Conservation (phyloP, 2,797 vertebrate species). For the Sandelia bainsii region DNA sequence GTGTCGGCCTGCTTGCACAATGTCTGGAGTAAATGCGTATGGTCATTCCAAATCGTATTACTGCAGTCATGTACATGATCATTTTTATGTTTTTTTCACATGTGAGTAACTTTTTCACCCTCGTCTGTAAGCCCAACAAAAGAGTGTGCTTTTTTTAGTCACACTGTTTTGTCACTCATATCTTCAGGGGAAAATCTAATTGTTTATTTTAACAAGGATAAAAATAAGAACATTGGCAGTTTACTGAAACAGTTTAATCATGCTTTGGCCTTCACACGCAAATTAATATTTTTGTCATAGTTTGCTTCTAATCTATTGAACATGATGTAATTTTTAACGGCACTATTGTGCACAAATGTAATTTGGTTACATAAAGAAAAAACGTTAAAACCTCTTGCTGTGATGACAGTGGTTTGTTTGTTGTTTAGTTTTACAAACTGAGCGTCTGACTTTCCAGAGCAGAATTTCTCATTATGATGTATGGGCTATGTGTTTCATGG, state of each 20-base stretch:
- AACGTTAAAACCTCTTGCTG: slow-evolving; percentile 16
- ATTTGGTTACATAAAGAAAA: slow-evolving; percentile 32
- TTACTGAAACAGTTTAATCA: slow-evolving; percentile 29
- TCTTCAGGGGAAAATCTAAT: slow-evolving; percentile 53
- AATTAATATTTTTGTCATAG: slow-evolving; percentile 22
- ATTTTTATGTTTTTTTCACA: slow-evolving; percentile 65
- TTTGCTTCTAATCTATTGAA: slow-evolving; percentile 22
- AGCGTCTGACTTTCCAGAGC: slow-evolving; percentile 47
- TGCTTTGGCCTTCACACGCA: slow-evolving; percentile 31
- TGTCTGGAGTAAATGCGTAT: slow-evolving; percentile 61
- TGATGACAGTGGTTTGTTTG: slow-evolving; percentile 17
- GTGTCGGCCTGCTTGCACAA: slow-evolving; percentile 51
- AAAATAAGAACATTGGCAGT: slow-evolving; percentile 38
- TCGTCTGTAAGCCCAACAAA: slow-evolving; percentile 43
- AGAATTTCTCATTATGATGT: slow-evolving; percentile 68
- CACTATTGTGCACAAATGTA: slow-evolving; percentile 11
- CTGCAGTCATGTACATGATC: slow-evolving; percentile 79
- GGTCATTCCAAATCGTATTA: slow-evolving; percentile 76
- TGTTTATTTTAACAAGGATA: slow-evolving; percentile 55
- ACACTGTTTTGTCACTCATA: slow-evolving; percentile 55
- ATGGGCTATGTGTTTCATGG: slow-evolving; percentile 56
- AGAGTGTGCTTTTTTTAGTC: slow-evolving; percentile 47
- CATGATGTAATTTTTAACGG: slow-evolving; percentile 14
- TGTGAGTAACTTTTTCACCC: slow-evolving; percentile 72
- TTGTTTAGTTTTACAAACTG: slow-evolving; percentile 48